Evolutionary conservation across 1,140 invertebrate species (phyloP).

Genomic region (Myzus persicae): DNA sequence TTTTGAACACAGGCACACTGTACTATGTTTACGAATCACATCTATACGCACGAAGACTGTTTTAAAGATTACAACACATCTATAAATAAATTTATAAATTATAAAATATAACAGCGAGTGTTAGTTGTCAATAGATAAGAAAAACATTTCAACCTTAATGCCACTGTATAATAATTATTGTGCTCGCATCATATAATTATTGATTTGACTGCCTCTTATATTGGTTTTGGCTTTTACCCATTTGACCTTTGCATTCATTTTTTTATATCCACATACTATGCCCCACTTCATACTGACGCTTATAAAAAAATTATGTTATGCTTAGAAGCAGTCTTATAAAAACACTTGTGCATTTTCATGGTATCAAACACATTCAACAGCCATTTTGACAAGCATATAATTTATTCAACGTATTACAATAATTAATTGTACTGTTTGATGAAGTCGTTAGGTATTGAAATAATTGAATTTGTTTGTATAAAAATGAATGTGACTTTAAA

Average conservation of each 20-base stretch:
- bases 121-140: neutral
- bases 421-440: neutral
- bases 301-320: neutral
- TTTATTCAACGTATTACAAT: neutral
- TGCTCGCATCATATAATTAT: conserved; percentile 19
- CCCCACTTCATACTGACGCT: neutral
- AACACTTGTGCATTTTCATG: neutral
- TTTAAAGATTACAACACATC: neutral
- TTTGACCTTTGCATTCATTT: conserved; percentile 33
- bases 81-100: neutral
- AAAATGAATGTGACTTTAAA: neutral
- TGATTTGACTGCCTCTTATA: conserved; percentile 33
- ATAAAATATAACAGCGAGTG: neutral
- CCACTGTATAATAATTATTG: neutral
- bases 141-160: conserved; percentile 17
- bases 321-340: neutral
- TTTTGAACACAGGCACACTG: too few relatives aligned
- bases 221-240: conserved; percentile 37
- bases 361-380: neutral
- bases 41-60: neutral
- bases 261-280: neutral
- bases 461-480: neutral
- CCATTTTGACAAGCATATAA: neutral
- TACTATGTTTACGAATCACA: neutral
- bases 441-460: neutral